Base-by-base conservation (phyloP, 2,797 vertebrate species). In the Poecilia wingei region DNA sequence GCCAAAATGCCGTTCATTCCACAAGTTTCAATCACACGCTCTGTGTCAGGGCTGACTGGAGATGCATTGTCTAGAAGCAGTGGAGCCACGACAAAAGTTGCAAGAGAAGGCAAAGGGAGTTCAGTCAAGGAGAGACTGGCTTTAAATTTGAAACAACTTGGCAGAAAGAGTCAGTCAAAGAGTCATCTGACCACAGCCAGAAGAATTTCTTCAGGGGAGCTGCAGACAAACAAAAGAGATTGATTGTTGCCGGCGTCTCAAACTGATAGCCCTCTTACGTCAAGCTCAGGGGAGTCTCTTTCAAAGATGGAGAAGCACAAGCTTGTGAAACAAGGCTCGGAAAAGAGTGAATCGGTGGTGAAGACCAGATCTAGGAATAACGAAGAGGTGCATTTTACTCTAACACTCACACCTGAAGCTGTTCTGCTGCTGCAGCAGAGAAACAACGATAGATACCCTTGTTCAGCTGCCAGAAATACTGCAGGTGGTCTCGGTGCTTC, bases 341-440 rank as follows among this genome's bases (percentile, higher is more conserved):
- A 74, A 4, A 89, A 77, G 79, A 83, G 18, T 2, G 74, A 85
- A 51, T 68, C 78, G 0, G 72, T 75, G 75, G 82, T 72, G 82
- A 92, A 82, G 79, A 72, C 13, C 7, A 83, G 76, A 72, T 36
- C 41, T 45, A 83, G 70, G 70, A 51, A 66, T 22, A 80, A 85
- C 46, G 87, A 92, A 39, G 88, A 89, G 79, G 88, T 88, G 43
- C 20, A 79, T 45, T 95, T 96, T 86, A 94, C 95, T 0, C 89
- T 96, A 79, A 95, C 92, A 22, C 93, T 96, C 47, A 88, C 95
- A 1, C 95, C 96, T 0, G 96, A 97, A 86, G 96, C 96, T 6
- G 88, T 95, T 10, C 90, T 92, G 64, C 87, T 96, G 64, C 83
- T 97, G 70, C 96, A 95, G 91, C 86, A 94, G 72, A 95, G 95